A percentile compares a stretch with the other conserved stretches of the same genome.
Evolutionary conservation across 2,797 vertebrate genomes (phyloP).

Genomic region (Spatula clypeata): DNA sequence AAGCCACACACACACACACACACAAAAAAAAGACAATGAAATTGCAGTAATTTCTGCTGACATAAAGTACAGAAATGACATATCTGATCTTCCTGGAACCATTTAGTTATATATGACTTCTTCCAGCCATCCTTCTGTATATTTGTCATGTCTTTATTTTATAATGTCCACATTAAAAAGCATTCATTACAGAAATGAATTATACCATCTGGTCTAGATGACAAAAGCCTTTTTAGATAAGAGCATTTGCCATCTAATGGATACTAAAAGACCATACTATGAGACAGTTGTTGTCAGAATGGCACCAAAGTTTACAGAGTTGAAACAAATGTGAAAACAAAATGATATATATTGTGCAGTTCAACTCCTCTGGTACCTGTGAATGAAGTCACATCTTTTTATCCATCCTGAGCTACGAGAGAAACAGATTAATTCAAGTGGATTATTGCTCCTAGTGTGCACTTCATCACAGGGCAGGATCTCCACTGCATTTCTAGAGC

Average conservation of each 20-base stretch:
- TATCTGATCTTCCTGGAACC: neutral
- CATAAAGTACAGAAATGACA: neutral
- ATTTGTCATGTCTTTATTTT: neutral
- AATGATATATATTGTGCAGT: neutral
- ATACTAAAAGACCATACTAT: neutral
- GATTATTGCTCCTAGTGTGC: neutral
- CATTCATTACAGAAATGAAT: constrained; percentile 20
- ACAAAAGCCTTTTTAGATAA: neutral
- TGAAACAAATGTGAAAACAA: constrained; percentile 28
- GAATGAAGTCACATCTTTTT: neutral
- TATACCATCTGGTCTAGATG: neutral
- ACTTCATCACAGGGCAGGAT: neutral
- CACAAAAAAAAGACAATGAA: neutral
- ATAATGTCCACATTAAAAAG: neutral
- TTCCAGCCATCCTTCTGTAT: neutral
- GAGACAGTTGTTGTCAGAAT: constrained; percentile 6
- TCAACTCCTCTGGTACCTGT: constrained; percentile 1
- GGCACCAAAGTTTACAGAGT: neutral
- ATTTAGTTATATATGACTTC: neutral
- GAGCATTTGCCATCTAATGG: neutral
- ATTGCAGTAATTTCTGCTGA: neutral
- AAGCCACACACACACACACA: neutral
- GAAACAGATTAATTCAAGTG: neutral
- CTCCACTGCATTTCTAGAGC: neutral
- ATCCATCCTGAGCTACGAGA: neutral